Percentiles rank a stretch among this genome's conserved stretches.
phyloP scores from a whole-genome alignment of 2,113 vertebrate species.

The Thinocorus orbignyianus region DNA sequence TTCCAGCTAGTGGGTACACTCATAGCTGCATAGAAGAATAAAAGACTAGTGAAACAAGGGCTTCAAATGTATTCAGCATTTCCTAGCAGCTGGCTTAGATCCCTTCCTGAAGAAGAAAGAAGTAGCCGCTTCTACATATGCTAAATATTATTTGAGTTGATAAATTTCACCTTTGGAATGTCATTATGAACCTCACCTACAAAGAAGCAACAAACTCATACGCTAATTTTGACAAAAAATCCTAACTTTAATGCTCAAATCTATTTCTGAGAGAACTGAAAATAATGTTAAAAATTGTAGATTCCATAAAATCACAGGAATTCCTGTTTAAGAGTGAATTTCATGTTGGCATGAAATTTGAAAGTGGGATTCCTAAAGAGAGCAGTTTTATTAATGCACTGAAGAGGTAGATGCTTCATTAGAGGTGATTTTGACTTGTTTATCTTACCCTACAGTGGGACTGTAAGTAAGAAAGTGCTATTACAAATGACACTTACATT shows the following conservation, averaged over 20 bases:
- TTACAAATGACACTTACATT: background rate
- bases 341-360: background rate
- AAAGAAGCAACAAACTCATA: background rate
- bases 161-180: background rate
- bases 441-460: background rate
- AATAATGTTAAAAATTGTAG: background rate
- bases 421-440: background rate
- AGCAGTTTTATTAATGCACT: background rate
- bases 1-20: background rate
- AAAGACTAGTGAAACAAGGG: background rate
- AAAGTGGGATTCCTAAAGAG: background rate
- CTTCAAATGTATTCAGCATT: background rate
- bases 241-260: background rate
- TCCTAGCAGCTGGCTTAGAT: background rate
- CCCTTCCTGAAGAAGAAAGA: background rate
- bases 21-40: background rate
- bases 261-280: constrained; percentile 1
- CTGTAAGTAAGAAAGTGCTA: background rate
- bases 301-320: background rate
- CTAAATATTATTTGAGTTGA: background rate
- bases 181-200: background rate
- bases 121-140: background rate
- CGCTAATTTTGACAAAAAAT: background rate
- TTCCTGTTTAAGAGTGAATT: background rate
- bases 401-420: background rate